phyloP scores from a whole-genome alignment of 2,797 vertebrate species.

The Apogon talboti region DNA sequence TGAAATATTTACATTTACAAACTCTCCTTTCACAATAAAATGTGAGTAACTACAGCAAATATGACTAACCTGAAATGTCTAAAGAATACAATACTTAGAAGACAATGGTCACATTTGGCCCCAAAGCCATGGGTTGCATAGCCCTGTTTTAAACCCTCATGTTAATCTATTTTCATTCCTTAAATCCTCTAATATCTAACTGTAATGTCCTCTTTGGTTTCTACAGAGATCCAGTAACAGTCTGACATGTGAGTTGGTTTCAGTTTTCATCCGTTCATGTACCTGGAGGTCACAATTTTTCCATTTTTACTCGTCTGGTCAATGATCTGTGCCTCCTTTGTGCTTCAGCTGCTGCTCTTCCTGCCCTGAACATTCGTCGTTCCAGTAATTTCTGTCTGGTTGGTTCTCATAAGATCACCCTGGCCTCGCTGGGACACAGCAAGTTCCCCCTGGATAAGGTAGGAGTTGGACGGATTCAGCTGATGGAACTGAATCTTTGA shows the following conservation, averaged over 20 bases:
- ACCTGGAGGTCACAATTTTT: too few relatives aligned
- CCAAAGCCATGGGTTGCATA: too few relatives aligned
- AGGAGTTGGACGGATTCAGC: background rate
- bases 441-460: slow-evolving; percentile 89
- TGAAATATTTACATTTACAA: too few relatives aligned
- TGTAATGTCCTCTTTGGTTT: slow-evolving; percentile 14
- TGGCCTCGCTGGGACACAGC: slow-evolving; percentile 83
- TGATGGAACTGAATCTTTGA: too few relatives aligned
- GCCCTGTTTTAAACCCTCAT: too few relatives aligned
- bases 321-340: background rate
- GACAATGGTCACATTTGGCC: too few relatives aligned
- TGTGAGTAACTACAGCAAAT: too few relatives aligned
- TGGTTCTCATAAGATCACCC: slow-evolving; percentile 84
- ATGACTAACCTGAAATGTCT: too few relatives aligned
- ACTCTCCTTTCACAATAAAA: too few relatives aligned
- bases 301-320: background rate
- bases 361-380: slow-evolving; percentile 66
- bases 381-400: slow-evolving; percentile 86
- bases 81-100: too few relatives aligned
- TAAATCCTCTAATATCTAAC: too few relatives aligned
- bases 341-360: slow-evolving; percentile 60
- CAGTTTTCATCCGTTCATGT: background rate
- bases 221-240: slow-evolving; percentile 77
- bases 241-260: slow-evolving; percentile 71
- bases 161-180: too few relatives aligned